phyloP scores from a whole-genome alignment of 2,797 vertebrate species.

The Anguilla pacifica region DNA sequence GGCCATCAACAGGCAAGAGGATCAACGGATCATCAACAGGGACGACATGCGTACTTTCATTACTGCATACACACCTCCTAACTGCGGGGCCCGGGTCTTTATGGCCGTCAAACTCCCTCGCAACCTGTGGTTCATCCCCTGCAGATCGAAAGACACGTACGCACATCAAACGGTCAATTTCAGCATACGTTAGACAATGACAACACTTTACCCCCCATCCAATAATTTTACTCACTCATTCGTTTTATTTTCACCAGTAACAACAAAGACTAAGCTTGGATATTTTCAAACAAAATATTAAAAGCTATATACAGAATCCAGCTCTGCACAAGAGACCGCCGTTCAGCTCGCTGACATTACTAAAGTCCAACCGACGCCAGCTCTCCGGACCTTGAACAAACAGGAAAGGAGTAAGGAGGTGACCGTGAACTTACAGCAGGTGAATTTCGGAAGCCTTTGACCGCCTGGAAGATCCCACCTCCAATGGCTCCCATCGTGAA shows the following conservation, averaged over 20 bases:
- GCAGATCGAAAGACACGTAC: conserved; percentile 27
- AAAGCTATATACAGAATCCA: neutral
- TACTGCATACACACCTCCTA: conserved; percentile 79
- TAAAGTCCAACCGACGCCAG: neutral
- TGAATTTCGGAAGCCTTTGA: conserved; percentile 95
- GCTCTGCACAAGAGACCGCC: neutral
- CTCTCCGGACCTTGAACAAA: too few species aligned
- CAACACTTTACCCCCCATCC: neutral
- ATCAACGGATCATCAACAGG: neutral
- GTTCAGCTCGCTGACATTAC: too few species aligned
- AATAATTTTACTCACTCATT: neutral
- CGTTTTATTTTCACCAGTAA: neutral
- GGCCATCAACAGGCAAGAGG: neutral
- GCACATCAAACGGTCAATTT: neutral
- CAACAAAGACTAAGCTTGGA: too few species aligned
- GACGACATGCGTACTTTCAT: neutral
- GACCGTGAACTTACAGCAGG: conserved; percentile 81
- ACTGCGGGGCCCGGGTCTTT: conserved; percentile 87
- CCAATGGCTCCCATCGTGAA: conserved; percentile 98
- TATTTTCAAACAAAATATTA: neutral
- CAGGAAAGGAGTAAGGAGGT: neutral
- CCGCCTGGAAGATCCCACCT: conserved; percentile 93
- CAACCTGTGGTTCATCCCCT: conserved; percentile 93
- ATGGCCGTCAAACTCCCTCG: conserved; percentile 89
- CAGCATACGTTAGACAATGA: neutral